These are phyloP conservation scores for Dolichotis patagonum DNA, from an alignment of 2,113 vertebrate genomes.

Conservation along the genomic window DNA sequence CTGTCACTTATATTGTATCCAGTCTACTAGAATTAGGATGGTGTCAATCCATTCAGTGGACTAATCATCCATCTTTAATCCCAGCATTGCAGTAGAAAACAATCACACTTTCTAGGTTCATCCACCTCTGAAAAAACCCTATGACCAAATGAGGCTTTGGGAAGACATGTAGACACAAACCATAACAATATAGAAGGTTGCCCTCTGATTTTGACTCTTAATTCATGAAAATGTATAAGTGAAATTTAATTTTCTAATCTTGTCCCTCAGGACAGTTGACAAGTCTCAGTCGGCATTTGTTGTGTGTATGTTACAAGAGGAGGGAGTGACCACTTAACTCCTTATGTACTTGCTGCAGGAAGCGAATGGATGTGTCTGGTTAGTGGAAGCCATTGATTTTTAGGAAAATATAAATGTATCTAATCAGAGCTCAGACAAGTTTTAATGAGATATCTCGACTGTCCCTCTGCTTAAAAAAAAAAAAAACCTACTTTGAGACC, in stretches of 20 bases:
- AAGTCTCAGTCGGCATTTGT: neutral
- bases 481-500: neutral
- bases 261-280: neutral
- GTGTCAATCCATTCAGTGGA: too few species aligned
- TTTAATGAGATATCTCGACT: conserved; percentile 39
- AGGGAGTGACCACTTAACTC: neutral
- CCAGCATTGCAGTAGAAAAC: too few species aligned
- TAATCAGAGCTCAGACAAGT: neutral
- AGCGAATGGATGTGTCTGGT: neutral
- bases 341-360: neutral
- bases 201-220: conserved; percentile 38
- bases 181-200: neutral
- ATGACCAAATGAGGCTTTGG: too few species aligned
- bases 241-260: neutral
- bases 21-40: too few species aligned
- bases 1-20: too few species aligned
- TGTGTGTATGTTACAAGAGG: neutral
- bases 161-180: too few species aligned
- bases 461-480: neutral
- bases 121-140: too few species aligned
- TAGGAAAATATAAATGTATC: conserved; percentile 8
- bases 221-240: neutral
- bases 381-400: neutral
- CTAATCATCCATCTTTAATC: too few species aligned
- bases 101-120: too few species aligned